Evolutionary conservation across 2,888 invertebrate species (phyloP).

Genomic region (Ophion slaviceki): DNA sequence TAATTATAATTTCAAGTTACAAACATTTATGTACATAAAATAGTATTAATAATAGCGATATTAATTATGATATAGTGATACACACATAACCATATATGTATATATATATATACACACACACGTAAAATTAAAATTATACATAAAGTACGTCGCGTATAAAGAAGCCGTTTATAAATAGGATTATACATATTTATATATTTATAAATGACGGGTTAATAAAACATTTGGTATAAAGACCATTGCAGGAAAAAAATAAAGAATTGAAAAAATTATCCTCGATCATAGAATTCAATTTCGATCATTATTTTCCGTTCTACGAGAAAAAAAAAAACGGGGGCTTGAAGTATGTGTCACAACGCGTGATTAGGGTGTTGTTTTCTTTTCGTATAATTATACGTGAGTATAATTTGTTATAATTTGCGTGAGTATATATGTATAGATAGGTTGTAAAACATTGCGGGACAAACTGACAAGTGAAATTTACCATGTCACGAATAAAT

Average conservation of each 20-base stretch:
- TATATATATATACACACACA: conserved; percentile 54
- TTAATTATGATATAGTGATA: conserved; percentile 50
- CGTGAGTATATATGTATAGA: neutral
- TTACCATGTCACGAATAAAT: neutral
- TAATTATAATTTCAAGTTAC: conserved; percentile 70
- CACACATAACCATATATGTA: conserved; percentile 67
- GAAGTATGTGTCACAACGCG: neutral
- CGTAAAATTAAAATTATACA: conserved; percentile 47
- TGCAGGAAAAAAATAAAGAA: conserved; percentile 68
- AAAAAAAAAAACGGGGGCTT: neutral
- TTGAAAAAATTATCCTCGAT: conserved; percentile 3
- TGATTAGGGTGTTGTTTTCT: neutral
- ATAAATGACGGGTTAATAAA: conserved; percentile 75
- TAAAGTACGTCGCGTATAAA: conserved; percentile 72
- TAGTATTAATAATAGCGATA: conserved; percentile 59
- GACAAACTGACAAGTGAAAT: neutral
- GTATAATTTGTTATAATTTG: neutral
- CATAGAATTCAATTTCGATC: neutral
- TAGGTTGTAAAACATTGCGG: neutral
- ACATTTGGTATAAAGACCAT: conserved; percentile 81
- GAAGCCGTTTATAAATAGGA: conserved; percentile 77
- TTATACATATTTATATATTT: conserved; percentile 66
- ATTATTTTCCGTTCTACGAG: neutral
- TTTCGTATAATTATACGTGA: neutral
- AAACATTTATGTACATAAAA: conserved; percentile 71